phyloP scores from a whole-genome alignment of 2,797 vertebrate species.

The Tamandua tetradactyla region DNA sequence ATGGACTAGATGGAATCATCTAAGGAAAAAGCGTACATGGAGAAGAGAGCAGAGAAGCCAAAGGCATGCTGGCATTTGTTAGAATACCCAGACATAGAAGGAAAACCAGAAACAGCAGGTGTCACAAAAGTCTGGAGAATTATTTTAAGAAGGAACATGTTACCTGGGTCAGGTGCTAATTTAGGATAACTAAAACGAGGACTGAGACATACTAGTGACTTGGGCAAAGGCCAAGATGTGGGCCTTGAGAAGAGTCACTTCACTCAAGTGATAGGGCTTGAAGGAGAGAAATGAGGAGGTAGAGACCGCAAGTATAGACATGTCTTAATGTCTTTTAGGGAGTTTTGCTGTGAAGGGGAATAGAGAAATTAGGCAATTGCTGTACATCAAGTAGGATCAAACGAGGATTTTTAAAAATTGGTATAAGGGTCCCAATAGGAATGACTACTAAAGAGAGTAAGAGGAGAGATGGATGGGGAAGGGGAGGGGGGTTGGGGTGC shows the following conservation, averaged over 20 bases:
- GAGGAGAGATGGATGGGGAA: background rate
- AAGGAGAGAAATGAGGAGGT: background rate
- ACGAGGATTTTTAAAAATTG: background rate
- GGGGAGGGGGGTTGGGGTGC: too few species aligned
- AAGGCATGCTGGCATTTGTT: background rate
- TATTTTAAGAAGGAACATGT: background rate
- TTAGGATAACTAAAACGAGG: background rate
- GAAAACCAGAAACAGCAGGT: background rate
- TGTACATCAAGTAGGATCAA: background rate
- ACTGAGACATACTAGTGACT: background rate
- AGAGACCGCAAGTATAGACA: background rate
- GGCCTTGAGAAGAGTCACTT: background rate
- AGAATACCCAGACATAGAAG: background rate
- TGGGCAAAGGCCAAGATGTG: background rate
- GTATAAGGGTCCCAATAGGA: too few species aligned
- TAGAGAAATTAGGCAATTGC: background rate
- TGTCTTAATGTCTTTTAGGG: background rate
- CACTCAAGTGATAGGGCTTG: background rate
- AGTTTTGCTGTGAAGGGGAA: background rate
- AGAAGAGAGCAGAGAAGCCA: background rate
- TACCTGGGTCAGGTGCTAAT: background rate
- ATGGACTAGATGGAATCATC: background rate
- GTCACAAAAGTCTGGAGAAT: background rate
- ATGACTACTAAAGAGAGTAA: background rate
- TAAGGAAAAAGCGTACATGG: background rate